Evolutionary conservation across 2,113 vertebrate genomes (phyloP), one percentile per base, ranked within the genome.

Genomic region (Centrocercus urophasianus): DNA sequence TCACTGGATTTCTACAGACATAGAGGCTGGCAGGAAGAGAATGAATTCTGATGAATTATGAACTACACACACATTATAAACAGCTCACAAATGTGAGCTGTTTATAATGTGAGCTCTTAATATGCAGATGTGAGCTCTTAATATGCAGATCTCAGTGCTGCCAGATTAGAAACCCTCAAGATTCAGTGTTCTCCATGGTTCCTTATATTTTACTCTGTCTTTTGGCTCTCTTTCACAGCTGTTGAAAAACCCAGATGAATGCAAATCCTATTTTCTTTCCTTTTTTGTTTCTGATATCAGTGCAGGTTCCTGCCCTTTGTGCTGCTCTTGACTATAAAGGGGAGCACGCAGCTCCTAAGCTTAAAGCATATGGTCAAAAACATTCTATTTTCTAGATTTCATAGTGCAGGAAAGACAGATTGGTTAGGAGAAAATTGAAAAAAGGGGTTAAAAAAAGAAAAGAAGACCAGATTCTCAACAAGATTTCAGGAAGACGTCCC

Each of bases 311-410:
- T 92, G 63, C 43, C 67, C 45, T 96, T 72, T 89, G 48, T 60
- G 34, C 27, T 73, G 60, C 16, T 48, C 30, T 90, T 57, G 21
- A 42, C 63, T 80, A 28, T 22, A 27, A 56, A 83, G 52, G 77
- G 40, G 34, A 86, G 13, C 17, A 74, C 42, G 50, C 48, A 87
- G 25, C 16, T 40, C 50, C 92, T 90, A 89, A 83, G 38, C 80
- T 93, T 67, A 71, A 64, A 93, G 40, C 27, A 69, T 42, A 65
- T 42, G 85, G 63, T 73, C 59, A 84, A 69, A 90, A 95, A 72
- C 45, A 69, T 82, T 84, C n/a, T 20, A 7, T 57, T 30, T 56
- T 30, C 24, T 11, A 48, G 42, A 74, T 9, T 50, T 67, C 17
- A 27, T 43, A 40, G 13, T 60, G 48, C 12, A 91, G 21, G 48